Conservation (phyloP, 2,888 invertebrate species). For the Drosophila mimetica region DNA sequence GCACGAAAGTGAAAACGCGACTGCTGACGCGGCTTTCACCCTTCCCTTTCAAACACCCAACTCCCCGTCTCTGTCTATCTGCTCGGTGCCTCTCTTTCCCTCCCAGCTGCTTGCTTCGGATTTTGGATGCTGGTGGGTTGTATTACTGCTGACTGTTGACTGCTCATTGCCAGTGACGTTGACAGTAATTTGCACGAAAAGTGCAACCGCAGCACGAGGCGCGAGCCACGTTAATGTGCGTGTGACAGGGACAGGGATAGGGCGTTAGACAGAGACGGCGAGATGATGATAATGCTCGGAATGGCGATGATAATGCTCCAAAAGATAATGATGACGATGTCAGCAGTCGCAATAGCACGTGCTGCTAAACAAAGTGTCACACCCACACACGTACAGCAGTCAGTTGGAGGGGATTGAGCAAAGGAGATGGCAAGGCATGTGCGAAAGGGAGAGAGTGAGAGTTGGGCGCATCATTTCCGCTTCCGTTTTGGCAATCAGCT, state of each 20-base stretch:
- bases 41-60: background rate
- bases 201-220: conserved; percentile 52
- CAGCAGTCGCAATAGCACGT: conserved; percentile 58
- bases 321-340: conserved; percentile 29
- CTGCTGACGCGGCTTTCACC: conserved; percentile 39
- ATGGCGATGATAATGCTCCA: conserved; percentile 20
- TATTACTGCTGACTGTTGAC: conserved; percentile 32
- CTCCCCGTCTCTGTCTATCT: background rate
- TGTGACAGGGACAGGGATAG: conserved; percentile 32
- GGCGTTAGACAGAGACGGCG: background rate
- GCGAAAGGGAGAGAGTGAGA: background rate
- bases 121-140: conserved; percentile 15
- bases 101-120: background rate
- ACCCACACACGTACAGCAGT: conserved; percentile 16
- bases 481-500: conserved; percentile 73
- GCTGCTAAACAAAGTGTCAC: conserved; percentile 73
- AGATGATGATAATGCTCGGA: conserved; percentile 7
- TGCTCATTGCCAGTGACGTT: conserved; percentile 50
- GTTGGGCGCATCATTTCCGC: conserved; percentile 70
- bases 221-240: conserved; percentile 62
- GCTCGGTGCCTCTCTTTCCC: background rate
- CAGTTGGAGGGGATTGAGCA: background rate
- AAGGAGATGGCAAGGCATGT: background rate
- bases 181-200: conserved; percentile 57
- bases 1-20: conserved; percentile 50